Evolutionary conservation across 2,113 vertebrate species (phyloP), one percentile per base, ranked within the genome.

Genomic region (Dolichallabes microphthalmus): DNA sequence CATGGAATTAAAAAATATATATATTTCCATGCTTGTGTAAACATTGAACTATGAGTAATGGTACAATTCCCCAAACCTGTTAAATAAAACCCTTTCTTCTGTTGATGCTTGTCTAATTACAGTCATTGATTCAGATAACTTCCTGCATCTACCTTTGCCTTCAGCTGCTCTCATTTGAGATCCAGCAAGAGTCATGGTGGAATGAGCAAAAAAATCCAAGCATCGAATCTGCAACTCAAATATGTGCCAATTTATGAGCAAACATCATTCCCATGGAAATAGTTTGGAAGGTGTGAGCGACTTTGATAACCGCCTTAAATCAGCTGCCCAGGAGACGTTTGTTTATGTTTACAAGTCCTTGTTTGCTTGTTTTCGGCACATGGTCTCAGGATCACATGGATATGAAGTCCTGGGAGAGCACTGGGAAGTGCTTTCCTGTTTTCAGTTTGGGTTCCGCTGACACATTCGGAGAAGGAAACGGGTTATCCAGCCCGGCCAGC

Each of bases 401-500:
- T 87, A 86, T 89, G 85, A 63, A 85, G 84, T 87, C 88, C 82
- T 78, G 66, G 27, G 87, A 88, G 87, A 88, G 71, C 86, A 22
- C 82, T 87, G 86, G 83, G 87, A 87, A 87, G 86, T 61, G 77
- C 83, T 90, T 89, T 90, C 89, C 89, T 88, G 89, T 90, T 88
- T 88, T 90, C 81, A 58, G 76, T 86, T 79, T 52, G 81, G 77
- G 89, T 87, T 88, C 87, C 82, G 86, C 86, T 88, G 87, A 90
- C 87, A 87, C 83, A 22, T 90, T 86, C 84, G 7, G 82, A 82
- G 84, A 87, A 88, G 84, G 84, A 85, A 90, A 87, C 91, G 86
- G 82, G 81, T 89, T 84, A 85, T 91, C 92, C 92, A 94, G 91
- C 92, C 91, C 90, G 73, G 85, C 88, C 93, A 94, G 91, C 93